Base-by-base conservation (phyloP, 2,113 vertebrate genomes). In the Pogona vitticeps region DNA sequence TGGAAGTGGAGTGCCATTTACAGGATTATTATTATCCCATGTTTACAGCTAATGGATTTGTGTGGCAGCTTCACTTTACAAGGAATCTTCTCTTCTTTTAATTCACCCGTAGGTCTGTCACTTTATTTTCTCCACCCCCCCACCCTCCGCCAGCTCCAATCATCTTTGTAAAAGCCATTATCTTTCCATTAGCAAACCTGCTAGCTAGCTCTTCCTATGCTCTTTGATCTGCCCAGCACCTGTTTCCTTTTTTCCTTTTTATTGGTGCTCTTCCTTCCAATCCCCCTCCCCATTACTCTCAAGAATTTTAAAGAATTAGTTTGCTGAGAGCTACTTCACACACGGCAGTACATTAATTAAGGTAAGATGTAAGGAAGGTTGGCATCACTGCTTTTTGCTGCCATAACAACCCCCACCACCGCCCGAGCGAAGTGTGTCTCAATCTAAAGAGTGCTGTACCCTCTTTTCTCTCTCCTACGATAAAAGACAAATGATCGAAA, bases 401-500 rank as follows among this genome's bases (percentile, higher is more conserved):
- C 88, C 88, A 91, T 92, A 93, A 93, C 79, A 93, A 88, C 93
- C 92, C 91, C 91, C 46, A 52, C 46, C n/a, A 82, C 92, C 91
- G 94, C 92, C 95, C 96, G 63, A 18, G 96, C 87, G 95, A 96
- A 95, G 95, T 94, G 93, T 91, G 82, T 92, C 89, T 89, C 93
- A 96, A 95, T 94, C 88, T 94, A 88, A n/a, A 91, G 91, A 95
- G 90, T 90, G 90, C 80, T 83, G 80, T 85, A 82, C 94, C 91
- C 90, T 17, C 85, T 90, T 92, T 71, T 73, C 46, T 28, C 46
- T 28, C 94, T 91, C 63, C 56, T 8, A 3, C 68, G 87, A 91
- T 87, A 93, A 88, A 85, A 78, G 90, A 91, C 61, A 21, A 94
- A 94, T 91, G 36, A 33, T 52, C 59, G 81, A 17, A 58, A 91